Evolutionary conservation across 2,797 vertebrate species (phyloP), one percentile per base, ranked within the genome.

Genomic region (Adelosebastes latens): DNA sequence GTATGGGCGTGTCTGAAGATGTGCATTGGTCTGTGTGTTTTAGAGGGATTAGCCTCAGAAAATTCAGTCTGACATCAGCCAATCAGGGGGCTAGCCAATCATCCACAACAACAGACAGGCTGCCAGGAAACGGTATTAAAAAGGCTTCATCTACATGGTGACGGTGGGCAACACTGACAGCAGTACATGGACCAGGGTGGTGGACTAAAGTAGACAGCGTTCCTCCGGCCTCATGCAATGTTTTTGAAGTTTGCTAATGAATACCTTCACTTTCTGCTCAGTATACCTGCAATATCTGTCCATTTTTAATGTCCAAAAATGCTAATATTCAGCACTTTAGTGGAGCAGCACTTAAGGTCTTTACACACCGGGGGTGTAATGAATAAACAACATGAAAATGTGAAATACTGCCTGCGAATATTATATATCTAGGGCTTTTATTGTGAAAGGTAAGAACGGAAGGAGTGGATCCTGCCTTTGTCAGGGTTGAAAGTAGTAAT

Each of bases 1-100:
- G 80, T 52, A 77, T 70, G 87, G 79, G 85, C 55, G 79, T 92
- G 83, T 88, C 82, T 68, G 66, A 77, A 61, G 69, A 75, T 84
- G 82, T 86, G 75, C 72, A 52, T 62, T 72, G 46, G 78, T 72
- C n/a, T 32, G 59, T 56, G 79, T 80, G 72, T 84, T 52, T 72
- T 74, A 75, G 80, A 59, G 61, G 85, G 91, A 94, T 92, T 89
- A 92, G 87, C 90, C 75, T 80, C 66, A 10, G 52, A 49, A 88
- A 84, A 89, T 87, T 80, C 77, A 71, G 81, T 34, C 77, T 83
- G 88, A 92, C 89, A 88, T 90, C 70, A 88, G 84, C 91, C 89
- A 89, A 89, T 92, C 88, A 88, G 73, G 59, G 66, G 84, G 34
- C 62, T 4, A 56, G 76, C 81, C 88, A 89, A 87, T 89, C 89